Evolutionary conservation across 1,140 invertebrate species (phyloP), one percentile per base, ranked within the genome.

Genomic region (Pristionchus pacificus): DNA sequence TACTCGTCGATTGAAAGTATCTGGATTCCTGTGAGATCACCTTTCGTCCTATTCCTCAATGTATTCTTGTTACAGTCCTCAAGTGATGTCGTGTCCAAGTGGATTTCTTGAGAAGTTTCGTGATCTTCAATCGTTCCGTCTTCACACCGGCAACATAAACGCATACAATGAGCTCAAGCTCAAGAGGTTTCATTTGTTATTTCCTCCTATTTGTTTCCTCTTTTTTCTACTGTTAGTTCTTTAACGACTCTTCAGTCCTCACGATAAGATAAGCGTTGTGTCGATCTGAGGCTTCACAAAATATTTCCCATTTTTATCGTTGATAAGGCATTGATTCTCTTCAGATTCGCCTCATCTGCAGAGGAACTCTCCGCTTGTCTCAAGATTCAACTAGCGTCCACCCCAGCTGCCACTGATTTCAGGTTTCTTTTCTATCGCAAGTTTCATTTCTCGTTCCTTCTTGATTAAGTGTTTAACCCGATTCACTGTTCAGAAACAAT

Each of bases 91-190:
- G 6, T 49, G 38, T 19, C 6, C 6, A 6, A 19, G 19, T 6
- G 38, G 19, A 49, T 69, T 69, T 15, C 24, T 38, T 25, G 25
- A 74, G 15, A 57, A 75, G 29, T 60, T 79, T 13, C 29, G 75
- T 55, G 55, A 30, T 31, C 62, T 79, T 6, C 57, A 81, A 27
- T 63, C 49, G 24, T 81, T 81, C 63, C 79, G 80, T 31, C 61
- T 81, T 49, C 77, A 81, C 70, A 81, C 80, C 27, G 80, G 80
- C 30, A 81, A 81, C 63, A 80, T 81, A 66, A 81, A 81, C 57
- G 78, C 78, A 27, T 83, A 82, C 64, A 76, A 76, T n/a, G 80
- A 81, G 57, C 68, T 81, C 49, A 81, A 81, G 59, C 60, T 78
- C 57, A 82, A 82, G 66, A 57, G 80, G 60, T 81, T n/a, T n/a